phyloP scores from a whole-genome alignment of 2,888 invertebrate species.

The Anodontia alba region DNA sequence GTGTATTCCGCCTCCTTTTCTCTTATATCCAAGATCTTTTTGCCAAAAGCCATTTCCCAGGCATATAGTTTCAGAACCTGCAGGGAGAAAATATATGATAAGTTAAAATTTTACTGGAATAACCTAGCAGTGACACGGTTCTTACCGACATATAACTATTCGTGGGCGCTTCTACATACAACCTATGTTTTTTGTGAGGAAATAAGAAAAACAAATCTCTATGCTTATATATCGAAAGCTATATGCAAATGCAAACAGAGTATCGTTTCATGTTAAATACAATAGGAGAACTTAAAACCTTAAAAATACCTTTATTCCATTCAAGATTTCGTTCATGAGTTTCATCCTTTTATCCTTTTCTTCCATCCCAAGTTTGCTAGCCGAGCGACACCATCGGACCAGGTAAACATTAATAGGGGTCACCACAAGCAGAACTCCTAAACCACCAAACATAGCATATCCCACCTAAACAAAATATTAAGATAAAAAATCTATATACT shows the following conservation, averaged over 20 bases:
- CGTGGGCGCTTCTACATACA: too few relatives aligned
- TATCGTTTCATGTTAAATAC: too few relatives aligned
- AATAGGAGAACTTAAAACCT: too few relatives aligned
- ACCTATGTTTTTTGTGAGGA: too few relatives aligned
- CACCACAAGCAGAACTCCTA: slow-evolving; percentile 94
- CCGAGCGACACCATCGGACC: slow-evolving; percentile 72
- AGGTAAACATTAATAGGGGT: slow-evolving; percentile 87
- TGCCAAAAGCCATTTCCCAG: slow-evolving; percentile 97
- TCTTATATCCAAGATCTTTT: slow-evolving; percentile 94
- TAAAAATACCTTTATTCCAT: slow-evolving; percentile 83
- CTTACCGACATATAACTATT: too few relatives aligned
- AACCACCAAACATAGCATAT: slow-evolving; percentile 93
- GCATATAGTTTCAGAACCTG: slow-evolving; percentile 93
- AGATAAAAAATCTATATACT: too few relatives aligned
- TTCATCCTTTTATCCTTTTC: slow-evolving; percentile 80
- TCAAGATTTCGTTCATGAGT: slow-evolving; percentile 82
- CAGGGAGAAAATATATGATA: background rate
- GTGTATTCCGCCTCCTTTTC: slow-evolving; percentile 90
- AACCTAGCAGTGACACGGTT: too few relatives aligned
- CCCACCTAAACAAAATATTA: slow-evolving; percentile 82
- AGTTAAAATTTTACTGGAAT: too few relatives aligned
- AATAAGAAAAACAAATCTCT: too few relatives aligned
- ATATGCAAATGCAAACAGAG: too few relatives aligned
- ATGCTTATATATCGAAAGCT: too few relatives aligned
- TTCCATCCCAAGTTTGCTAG: slow-evolving; percentile 74